Evolutionary conservation across 2,797 vertebrate species (phyloP).

Genomic region (Poeciliopsis infans): DNA sequence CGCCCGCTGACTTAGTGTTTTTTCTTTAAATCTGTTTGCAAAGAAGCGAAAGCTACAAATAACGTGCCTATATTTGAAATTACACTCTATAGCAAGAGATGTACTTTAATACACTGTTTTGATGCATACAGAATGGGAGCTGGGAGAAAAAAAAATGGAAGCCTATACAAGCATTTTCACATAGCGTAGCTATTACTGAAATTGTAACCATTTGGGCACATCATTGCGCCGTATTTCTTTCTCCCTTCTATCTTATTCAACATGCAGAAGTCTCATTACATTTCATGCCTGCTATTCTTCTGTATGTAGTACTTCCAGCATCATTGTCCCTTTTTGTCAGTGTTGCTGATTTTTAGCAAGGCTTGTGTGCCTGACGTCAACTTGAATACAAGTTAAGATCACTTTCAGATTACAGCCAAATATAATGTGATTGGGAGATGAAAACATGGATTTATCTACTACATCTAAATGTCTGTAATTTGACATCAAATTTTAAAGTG

Average conservation of each 20-base stretch:
- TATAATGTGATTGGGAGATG: not conserved
- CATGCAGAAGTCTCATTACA: slow-evolving; percentile 4
- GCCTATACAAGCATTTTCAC: not conserved
- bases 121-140: not conserved
- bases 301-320: not conserved
- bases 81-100: not conserved
- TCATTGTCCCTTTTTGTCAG: not conserved
- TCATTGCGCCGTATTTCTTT: not conserved
- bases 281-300: slow-evolving; percentile 1
- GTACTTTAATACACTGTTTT: slow-evolving; percentile 2
- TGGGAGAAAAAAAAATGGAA: not conserved
- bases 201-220: slow-evolving; percentile 4
- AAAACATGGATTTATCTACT: not conserved
- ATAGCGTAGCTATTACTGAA: not conserved
- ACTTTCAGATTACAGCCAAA: slow-evolving; percentile 2
- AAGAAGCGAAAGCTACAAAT: not conserved
- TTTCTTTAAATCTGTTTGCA: not conserved
- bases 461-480: not conserved
- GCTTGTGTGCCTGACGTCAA: not conserved
- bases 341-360: not conserved
- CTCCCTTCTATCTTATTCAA: not conserved
- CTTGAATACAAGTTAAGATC: not conserved
- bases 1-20: not conserved
- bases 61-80: not conserved
- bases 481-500: not conserved